phyloP scores from a whole-genome alignment of 2,113 vertebrate genomes.

The Pachycephala philippinensis region DNA sequence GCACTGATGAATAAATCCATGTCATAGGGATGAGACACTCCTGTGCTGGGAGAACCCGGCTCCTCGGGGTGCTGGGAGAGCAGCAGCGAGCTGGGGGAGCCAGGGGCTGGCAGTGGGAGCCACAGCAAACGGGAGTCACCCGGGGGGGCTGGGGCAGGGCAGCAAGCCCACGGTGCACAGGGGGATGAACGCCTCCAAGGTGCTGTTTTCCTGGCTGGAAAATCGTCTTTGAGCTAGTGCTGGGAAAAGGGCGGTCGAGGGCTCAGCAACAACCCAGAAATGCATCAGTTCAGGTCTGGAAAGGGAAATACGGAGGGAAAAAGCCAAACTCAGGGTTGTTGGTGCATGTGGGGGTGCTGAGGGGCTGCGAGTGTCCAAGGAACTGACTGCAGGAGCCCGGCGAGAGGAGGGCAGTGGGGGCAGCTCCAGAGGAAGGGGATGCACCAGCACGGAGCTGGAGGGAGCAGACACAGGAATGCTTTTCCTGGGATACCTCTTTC shows the following conservation, averaged over 20 bases:
- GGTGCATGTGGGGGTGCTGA: fast-evolving
- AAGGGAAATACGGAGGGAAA: fast-evolving
- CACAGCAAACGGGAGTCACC: fast-evolving
- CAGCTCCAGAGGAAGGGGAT: not conserved
- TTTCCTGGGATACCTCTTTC: not conserved
- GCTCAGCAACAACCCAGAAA: fast-evolving
- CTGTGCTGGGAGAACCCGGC: fast-evolving
- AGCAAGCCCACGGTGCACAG: fast-evolving
- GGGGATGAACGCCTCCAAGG: fast-evolving
- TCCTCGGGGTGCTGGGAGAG: fast-evolving
- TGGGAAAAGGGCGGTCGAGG: fast-evolving
- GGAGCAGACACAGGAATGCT: fast-evolving
- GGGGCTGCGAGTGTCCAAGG: fast-evolving
- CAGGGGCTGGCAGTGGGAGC: fast-evolving
- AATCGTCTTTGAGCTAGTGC: not conserved
- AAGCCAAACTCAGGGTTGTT: fast-evolving
- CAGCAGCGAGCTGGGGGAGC: not conserved
- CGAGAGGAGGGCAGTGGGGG: not conserved
- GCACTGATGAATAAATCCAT: fast-evolving
- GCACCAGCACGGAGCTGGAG: fast-evolving
- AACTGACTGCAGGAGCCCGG: fast-evolving
- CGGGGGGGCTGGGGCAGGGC: fast-evolving
- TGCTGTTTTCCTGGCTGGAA: not conserved
- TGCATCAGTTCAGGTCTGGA: not conserved
- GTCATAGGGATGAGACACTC: fast-evolving